phyloP scores from a whole-genome alignment of 2,113 vertebrate genomes.

The Hiodon alosoides region DNA sequence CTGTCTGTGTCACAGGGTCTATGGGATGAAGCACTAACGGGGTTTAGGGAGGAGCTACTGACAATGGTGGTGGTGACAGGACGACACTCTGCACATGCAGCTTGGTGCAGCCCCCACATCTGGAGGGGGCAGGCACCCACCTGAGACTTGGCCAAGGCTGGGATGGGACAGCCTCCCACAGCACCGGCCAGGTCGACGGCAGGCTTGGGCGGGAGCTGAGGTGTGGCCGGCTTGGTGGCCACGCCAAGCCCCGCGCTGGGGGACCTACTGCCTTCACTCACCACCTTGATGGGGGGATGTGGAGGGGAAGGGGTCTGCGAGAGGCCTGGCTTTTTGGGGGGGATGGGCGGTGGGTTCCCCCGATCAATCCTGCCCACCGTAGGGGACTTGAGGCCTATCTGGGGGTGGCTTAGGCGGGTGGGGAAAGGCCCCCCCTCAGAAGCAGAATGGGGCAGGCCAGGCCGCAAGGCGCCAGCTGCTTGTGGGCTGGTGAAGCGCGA shows the following conservation, averaged over 20 bases:
- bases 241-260: slow-evolving; percentile 72
- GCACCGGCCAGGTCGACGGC: slow-evolving; percentile 88
- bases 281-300: slow-evolving; percentile 83
- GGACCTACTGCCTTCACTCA: slow-evolving; percentile 77
- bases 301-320: slow-evolving; percentile 91
- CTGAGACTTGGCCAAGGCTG: slow-evolving; percentile 96
- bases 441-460: slow-evolving; percentile 49
- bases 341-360: slow-evolving; percentile 95
- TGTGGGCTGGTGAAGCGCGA: slow-evolving; percentile 91
- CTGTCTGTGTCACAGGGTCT: slow-evolving; percentile 86
- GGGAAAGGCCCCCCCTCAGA: slow-evolving; percentile 68
- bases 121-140: slow-evolving; percentile 85
- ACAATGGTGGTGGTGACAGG: slow-evolving; percentile 77
- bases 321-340: slow-evolving; percentile 97
- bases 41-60: slow-evolving; percentile 86
- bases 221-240: slow-evolving; percentile 74
- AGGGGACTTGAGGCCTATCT: slow-evolving; percentile 80
- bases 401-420: slow-evolving; percentile 62
- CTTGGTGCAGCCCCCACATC: slow-evolving; percentile 70
- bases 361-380: slow-evolving; percentile 83
- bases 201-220: slow-evolving; percentile 97
- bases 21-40: slow-evolving; percentile 87
- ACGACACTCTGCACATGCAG: slow-evolving; percentile 90
- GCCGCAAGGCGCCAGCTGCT: slow-evolving; percentile 55
- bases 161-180: slow-evolving; percentile 74